These are phyloP conservation scores for Phoronis australis DNA, from an alignment of 2,888 invertebrate species.

Conservation along the genomic window DNA sequence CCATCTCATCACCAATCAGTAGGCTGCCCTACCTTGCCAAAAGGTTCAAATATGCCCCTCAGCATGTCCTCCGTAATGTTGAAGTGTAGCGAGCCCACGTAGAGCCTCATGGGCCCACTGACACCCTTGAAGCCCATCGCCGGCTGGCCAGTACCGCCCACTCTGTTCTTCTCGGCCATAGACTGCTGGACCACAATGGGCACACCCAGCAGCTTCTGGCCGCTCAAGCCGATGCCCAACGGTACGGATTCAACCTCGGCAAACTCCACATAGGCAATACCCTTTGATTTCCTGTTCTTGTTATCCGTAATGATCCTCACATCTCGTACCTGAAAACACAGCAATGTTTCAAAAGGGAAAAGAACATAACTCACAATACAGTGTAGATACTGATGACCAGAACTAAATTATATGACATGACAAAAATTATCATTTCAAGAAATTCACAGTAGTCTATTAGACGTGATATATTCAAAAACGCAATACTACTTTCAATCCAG, in stretches of 20 bases:
- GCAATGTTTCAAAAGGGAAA: no score
- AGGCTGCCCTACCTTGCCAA: slow-evolving; percentile 71
- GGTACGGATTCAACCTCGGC: slow-evolving; percentile 96
- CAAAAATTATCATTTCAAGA: not conserved
- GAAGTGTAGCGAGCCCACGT: slow-evolving; percentile 96
- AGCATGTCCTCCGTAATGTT: slow-evolving; percentile 99
- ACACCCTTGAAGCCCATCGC: slow-evolving; percentile 24
- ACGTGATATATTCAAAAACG: no score
- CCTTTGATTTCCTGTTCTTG: slow-evolving; percentile 96
- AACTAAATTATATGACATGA: not conserved
- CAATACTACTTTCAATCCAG: no score
- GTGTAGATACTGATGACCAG: not conserved
- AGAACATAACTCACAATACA: no score
- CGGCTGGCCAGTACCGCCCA: slow-evolving; percentile 41
- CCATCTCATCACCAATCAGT: not conserved
- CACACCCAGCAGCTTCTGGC: slow-evolving; percentile 89
- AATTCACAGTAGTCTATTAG: not conserved
- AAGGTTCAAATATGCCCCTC: slow-evolving; percentile 95
- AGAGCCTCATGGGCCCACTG: slow-evolving; percentile 90
- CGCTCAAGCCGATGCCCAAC: slow-evolving; percentile 88
- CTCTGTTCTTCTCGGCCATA: slow-evolving; percentile 71
- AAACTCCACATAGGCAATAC: slow-evolving; percentile 99
- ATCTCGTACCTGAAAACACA: slow-evolving; percentile 77
- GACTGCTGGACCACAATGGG: slow-evolving; percentile 98
- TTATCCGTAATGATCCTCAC: slow-evolving; percentile 98